Evolutionary conservation across 2,113 vertebrate species (phyloP).

Genomic region (Colistium nudipinnis): DNA sequence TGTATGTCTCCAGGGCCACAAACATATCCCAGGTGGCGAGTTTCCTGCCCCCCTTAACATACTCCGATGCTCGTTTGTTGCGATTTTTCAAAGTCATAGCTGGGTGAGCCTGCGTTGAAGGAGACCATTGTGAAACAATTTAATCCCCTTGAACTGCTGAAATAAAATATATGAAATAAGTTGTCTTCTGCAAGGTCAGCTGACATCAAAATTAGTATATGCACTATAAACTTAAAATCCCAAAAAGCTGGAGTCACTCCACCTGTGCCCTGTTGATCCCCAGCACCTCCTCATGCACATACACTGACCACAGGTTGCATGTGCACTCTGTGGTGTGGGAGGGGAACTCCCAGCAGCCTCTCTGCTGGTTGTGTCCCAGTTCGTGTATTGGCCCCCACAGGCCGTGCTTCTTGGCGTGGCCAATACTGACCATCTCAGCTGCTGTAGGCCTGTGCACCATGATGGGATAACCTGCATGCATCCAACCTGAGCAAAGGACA

Average conservation of each 20-base stretch:
- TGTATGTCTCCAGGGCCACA: slow-evolving; percentile 82
- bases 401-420: slow-evolving; percentile 11
- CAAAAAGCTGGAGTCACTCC: too few species aligned
- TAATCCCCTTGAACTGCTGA: not conserved
- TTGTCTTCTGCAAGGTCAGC: not conserved
- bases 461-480: slow-evolving; percentile 86
- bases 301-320: slow-evolving; percentile 87
- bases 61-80: slow-evolving; percentile 37
- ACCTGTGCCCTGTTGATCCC: slow-evolving; percentile 62
- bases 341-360: slow-evolving; percentile 80
- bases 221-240: too few species aligned
- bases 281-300: slow-evolving; percentile 78
- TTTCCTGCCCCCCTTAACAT: slow-evolving; percentile 47
- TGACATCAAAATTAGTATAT: too few species aligned
- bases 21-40: slow-evolving; percentile 69
- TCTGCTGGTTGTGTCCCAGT: slow-evolving; percentile 86
- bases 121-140: not conserved
- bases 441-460: slow-evolving; percentile 54
- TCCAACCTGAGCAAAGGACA: slow-evolving; percentile 75
- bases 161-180: not conserved
- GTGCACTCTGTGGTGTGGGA: slow-evolving; percentile 82
- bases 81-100: slow-evolving; percentile 22
- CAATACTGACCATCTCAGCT: slow-evolving; percentile 15
- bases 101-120: slow-evolving; percentile 52
- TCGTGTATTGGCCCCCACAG: slow-evolving; percentile 77